Base-by-base conservation (phyloP, 2,797 vertebrate genomes). In the Diplodus puntazzo region DNA sequence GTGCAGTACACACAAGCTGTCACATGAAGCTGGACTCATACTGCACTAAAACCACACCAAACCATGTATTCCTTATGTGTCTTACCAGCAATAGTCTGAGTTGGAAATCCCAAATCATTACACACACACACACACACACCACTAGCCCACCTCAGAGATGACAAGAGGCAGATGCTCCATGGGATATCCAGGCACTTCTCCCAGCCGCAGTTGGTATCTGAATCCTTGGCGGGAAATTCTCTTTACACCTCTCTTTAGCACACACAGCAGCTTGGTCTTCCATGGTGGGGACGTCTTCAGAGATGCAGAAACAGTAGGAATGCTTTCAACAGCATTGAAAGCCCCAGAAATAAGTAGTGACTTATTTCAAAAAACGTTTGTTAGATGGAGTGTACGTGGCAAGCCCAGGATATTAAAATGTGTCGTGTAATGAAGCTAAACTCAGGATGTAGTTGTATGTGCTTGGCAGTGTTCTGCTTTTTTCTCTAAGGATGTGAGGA, bases 111-210 rank as follows among this genome's bases (percentile, higher is more conserved):
- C 18, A 45, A 23, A 64, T 70, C 6, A 27, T 52, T 2, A 30
- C 5, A 39, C 6, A 18, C n/a, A 52, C 5, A 77, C 17, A 75
- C 14, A 55, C 52, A 61, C 42, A 54, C 57, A 68, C 10, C 65
- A 64, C 11, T 46, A 3, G 18, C 80, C 81, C 83, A 96, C 93
- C 95, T 97, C 95, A 64, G 90, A 94, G 79, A 96, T 94, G 77
- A 96, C 77, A n/a, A 96, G 69, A 39, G 95, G 93, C 4, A 96
- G 88, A 61, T 96, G 95, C 76, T 96, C 96, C 93, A 96, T 93
- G 64, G 96, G 93, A 39, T 92, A 87, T 3, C 90, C 90, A 1
- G 92, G 89, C 45, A 95, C 87, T 84, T 96, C 94, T 74, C 92
- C 95, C 34, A 95, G 80, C 65, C 91, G 71, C 21, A 94, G 84